These are phyloP conservation scores for Apostichopus japonicus DNA, from an alignment of 35 echinoderm and acorn worm genomes.

Conservation along the genomic window DNA sequence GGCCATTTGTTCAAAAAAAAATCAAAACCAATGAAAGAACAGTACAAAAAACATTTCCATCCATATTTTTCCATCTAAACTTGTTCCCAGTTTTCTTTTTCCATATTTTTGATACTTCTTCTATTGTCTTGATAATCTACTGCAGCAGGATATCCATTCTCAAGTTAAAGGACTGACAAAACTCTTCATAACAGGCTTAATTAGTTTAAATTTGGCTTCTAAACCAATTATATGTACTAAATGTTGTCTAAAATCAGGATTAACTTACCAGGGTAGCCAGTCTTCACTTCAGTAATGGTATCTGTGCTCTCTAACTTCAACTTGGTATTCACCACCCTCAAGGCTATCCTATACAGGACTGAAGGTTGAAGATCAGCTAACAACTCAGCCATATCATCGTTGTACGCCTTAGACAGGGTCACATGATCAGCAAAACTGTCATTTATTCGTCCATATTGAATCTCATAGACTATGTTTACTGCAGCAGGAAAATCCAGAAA, in stretches of 20 bases:
- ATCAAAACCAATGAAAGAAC: too few relatives aligned
- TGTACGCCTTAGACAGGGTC: background rate
- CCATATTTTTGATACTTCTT: too few relatives aligned
- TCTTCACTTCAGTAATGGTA: background rate
- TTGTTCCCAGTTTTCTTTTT: too few relatives aligned
- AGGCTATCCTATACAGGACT: background rate
- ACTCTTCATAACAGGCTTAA: too few relatives aligned
- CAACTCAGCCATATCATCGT: background rate
- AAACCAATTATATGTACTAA: background rate
- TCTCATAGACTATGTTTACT: background rate
- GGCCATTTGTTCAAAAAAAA: too few relatives aligned
- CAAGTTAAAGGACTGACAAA: too few relatives aligned
- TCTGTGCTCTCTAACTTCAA: background rate
- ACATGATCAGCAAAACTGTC: background rate
- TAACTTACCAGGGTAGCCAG: background rate
- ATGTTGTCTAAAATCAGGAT: background rate
- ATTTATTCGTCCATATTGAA: background rate
- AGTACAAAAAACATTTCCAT: too few relatives aligned
- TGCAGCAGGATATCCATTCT: too few relatives aligned
- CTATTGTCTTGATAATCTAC: too few relatives aligned
- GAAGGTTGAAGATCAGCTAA: background rate
- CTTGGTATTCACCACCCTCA: background rate
- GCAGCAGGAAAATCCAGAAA: background rate
- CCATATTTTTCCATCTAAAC: too few relatives aligned
- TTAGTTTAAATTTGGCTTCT: background rate